phyloP scores from a whole-genome alignment of 2,888 invertebrate species.

The Drosophila emarginata region DNA sequence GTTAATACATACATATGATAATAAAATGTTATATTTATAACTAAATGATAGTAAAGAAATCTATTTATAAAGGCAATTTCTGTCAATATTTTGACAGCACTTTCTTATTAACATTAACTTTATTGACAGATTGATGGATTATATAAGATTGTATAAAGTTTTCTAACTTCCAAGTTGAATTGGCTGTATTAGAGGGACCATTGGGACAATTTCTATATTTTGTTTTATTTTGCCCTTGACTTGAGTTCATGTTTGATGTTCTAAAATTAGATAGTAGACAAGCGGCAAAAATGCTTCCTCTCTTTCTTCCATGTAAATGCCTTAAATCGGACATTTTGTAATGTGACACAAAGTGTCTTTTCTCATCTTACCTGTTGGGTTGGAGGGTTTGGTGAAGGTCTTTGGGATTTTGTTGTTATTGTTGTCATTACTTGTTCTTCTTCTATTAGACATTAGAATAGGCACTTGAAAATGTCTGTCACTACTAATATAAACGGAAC shows the following conservation, averaged over 20 bases:
- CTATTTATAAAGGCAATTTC: no score
- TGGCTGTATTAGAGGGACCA: no score
- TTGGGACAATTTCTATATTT: no score
- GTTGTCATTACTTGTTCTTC: no score
- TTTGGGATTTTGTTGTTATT: background rate
- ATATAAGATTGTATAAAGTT: no score
- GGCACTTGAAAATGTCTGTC: constrained; percentile 19
- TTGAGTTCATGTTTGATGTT: background rate
- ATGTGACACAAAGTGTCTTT: constrained; percentile 2
- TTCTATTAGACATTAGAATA: constrained; percentile 6
- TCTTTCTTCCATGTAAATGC: background rate
- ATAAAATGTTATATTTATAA: no score
- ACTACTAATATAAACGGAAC: background rate
- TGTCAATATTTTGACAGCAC: no score
- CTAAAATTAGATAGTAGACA: background rate
- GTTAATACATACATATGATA: no score
- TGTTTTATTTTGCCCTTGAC: background rate
- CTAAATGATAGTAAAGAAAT: no score
- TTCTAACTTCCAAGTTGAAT: no score
- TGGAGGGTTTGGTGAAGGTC: background rate
- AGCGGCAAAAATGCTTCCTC: background rate
- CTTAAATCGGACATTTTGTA: constrained; percentile 1
- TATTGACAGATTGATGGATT: no score
- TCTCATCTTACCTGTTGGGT: background rate
- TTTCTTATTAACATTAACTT: no score